A percentile compares a stretch with the other conserved stretches of the same genome.
Conservation (phyloP, 92 coral and sea anemone species). For the Porites cylindrica region DNA sequence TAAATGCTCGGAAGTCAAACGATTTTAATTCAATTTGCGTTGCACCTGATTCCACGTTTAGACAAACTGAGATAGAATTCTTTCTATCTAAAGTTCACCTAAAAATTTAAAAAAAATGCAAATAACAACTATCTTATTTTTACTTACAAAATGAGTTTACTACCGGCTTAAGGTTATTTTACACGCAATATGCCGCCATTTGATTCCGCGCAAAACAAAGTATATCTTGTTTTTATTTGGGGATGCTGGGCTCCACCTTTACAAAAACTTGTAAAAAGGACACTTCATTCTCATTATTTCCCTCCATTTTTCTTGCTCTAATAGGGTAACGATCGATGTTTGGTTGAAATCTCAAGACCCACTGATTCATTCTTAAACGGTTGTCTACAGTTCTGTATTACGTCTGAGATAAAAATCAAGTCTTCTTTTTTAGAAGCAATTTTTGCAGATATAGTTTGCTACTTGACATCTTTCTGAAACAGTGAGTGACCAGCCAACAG, state of each 20-base stretch:
- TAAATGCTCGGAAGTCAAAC: conserved; percentile 44
- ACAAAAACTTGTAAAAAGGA: too few relatives aligned
- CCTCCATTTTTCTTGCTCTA: neutral
- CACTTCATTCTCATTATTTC: neutral
- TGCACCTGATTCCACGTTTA: conserved; percentile 40
- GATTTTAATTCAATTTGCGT: conserved; percentile 38
- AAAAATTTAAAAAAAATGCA: neutral
- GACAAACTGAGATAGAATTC: neutral
- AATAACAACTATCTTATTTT: neutral
- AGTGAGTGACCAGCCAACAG: too few relatives aligned
- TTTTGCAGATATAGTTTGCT: too few relatives aligned
- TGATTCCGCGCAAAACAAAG: neutral
- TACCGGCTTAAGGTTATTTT: neutral
- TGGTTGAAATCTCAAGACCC: neutral
- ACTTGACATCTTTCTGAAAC: too few relatives aligned
- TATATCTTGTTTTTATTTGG: neutral
- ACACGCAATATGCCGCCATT: neutral
- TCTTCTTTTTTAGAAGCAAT: neutral
- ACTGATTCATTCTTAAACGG: neutral
- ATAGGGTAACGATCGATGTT: neutral
- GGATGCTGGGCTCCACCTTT: neutral
- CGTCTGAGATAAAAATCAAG: neutral
- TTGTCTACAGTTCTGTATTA: too few relatives aligned
- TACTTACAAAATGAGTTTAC: neutral
- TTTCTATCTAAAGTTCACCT: conserved; percentile 1